Base-by-base conservation (phyloP, 1,140 invertebrate species). In the Oedothorax gibbosus region DNA sequence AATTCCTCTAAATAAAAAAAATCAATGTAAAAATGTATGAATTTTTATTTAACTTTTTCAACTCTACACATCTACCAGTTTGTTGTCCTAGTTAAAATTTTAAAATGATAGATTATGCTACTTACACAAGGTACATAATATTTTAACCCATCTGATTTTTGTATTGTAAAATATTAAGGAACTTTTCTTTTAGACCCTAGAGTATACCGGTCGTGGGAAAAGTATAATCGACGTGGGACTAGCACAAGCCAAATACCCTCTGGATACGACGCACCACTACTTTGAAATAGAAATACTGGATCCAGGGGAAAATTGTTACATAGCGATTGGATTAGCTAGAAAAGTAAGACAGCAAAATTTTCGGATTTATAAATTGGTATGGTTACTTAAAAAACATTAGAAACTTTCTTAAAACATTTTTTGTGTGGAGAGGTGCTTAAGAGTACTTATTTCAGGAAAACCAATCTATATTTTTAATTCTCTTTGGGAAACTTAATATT, bases 201-300 rank as follows among this genome's bases (percentile, higher is more conserved):
- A 93, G 86, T 93, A 93, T 88, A 89, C 89, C 86, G 92, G 92
- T 11, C 87, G 91, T 87, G 92, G 92, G 0, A 91, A 92, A 87
- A 91, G 90, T 76, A 92, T 92, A 49, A 89, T 91, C 68, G 92
- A 93, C 88, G 92, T 93, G 73, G 92, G 92, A 11, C 89, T 93
- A 85, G 92, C 92, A 53, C 92, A 93, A 88, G 92, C 92, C 8
- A 90, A 90, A 87, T 89, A 88, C 68, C 91, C 92, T 14, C 88
- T 93, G 12, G 90, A 90, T 85, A 92, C 92, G 73, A 91, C 91
- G 20, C 90, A 89, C 86, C 92, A 93, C 88, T 93, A 93, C 88
- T 93, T 92, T 91, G 92, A 93, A 90, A 91, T 93, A 81, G 91
- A 92, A 88, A 92, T 93, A 79, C 86, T 92, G 54, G 92, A 93